Evolutionary conservation across 2,888 invertebrate genomes (phyloP), one percentile per base, ranked within the genome.

Genomic region (Cataglyphis rosenhaueri): DNA sequence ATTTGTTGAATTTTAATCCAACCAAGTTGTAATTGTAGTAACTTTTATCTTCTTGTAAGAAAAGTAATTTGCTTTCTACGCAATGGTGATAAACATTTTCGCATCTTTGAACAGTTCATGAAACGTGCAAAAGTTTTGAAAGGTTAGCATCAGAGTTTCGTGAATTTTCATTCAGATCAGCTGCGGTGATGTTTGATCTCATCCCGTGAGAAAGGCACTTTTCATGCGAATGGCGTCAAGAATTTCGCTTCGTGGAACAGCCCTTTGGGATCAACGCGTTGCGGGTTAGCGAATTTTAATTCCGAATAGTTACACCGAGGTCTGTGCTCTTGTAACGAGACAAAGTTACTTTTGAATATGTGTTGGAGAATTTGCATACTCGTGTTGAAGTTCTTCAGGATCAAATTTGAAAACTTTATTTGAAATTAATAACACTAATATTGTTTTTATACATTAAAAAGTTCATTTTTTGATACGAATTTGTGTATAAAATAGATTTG

Each of bases 261-360:
- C 21, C 73, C 52, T 59, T 71, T 57, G 73, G 59, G 78, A 71
- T 59, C 41, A 18, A n/a, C 78, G 44, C 59, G 78, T 71, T 71
- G 71, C 41, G 44, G 21, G 59, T 71, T 79, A 59, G 73, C 78
- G 78, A 71, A 71, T 79, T 79, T 79, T 79, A 79, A 79, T 79
- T 79, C 73, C 57, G 44, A 44, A 71, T 25, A 44, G 73, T 79
- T 71, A 71, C 73, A 44, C 18, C 32, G 71, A 70, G 76, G 18
- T 79, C 71, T 78, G 52, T n/a, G 71, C 57, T 44, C 71, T 57
- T 71, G 78, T 59, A 71, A 79, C 73, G 57, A 59, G 59, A 66
- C 29, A 12, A 71, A 71, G 73, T 79, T 59, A 48, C 73, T 65
- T 78, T 71, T 59, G 57, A 70, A 71, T 32, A 59, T 32, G 70